Evolutionary conservation across 2,113 vertebrate species (phyloP), one percentile per base, ranked within the genome.

Genomic region (Paramisgurnus dabryanus): DNA sequence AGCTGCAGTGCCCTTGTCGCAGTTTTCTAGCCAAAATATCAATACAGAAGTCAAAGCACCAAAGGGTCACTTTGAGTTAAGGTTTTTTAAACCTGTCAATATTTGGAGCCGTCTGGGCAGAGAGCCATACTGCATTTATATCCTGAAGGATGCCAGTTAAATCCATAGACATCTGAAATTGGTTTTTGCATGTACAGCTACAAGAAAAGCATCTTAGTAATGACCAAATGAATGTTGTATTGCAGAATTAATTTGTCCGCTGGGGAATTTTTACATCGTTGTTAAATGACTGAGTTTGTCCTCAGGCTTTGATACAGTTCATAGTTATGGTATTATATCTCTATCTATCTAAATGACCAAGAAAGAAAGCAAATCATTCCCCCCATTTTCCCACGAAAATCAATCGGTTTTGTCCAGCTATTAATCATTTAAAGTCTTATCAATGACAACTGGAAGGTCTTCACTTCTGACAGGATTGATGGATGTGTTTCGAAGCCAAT

Each of bases 401-500:
- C 86, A 86, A 90, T 84, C 85, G 80, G 63, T 70, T 85, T 80
- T 84, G 83, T 83, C 79, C 69, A 61, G 71, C 84, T 65, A 92
- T 93, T 91, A 89, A 90, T 93, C 91, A 91, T 83, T 3, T 79
- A 87, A 87, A 88, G 87, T 87, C 87, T 87, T 83, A 73, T 66
- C 65, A 79, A 80, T 91, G 91, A 90, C 90, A 90, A 86, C 86
- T 83, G 81, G 89, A 90, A 90, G 87, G 86, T 89, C 89, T 80
- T 57, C 88, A 88, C 83, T 90, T 87, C 72, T 90, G 91, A 92
- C 85, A 80, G 84, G 74, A 79, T 85, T 91, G 92, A 93, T 91
- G 90, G 92, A 93, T 92, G 90, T 90, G 89, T 91, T 91, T 89
- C 89, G 87, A 90, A 89, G 87, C 84, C 81, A 81, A 55, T 11